phyloP scores from a whole-genome alignment of 2,888 invertebrate species.

The Ichneumon xanthorius region DNA sequence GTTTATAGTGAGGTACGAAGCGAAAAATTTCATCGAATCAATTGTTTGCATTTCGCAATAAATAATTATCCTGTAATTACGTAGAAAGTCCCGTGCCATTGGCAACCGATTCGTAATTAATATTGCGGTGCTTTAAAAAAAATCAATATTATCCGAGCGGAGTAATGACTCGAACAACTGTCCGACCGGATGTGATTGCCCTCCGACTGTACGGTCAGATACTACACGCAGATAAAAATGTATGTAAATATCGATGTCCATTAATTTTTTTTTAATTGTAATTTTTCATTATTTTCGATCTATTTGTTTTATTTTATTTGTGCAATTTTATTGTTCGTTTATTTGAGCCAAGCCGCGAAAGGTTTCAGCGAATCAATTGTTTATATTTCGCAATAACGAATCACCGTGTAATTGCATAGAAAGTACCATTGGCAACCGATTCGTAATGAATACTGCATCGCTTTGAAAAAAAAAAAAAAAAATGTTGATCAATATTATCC shows the following conservation, averaged over 20 bases:
- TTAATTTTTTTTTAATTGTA: too few relatives aligned
- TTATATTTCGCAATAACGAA: not conserved
- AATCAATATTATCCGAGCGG: not conserved
- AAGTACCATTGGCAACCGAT: not conserved
- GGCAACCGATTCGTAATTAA: not conserved
- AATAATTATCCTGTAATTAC: not conserved
- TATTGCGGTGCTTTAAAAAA: not conserved
- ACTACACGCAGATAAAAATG: not conserved
- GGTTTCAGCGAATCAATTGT: not conserved
- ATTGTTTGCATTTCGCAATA: not conserved
- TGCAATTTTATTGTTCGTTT: too few relatives aligned
- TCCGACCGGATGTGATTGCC: conserved; percentile 17
- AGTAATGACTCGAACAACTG: not conserved
- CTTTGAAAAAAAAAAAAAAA: not conserved
- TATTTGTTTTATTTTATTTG: too few relatives aligned
- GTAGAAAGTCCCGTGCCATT: not conserved
- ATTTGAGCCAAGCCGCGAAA: too few relatives aligned
- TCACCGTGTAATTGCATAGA: not conserved
- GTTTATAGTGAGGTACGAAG: too few relatives aligned
- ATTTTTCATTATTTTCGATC: too few relatives aligned
- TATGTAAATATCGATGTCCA: conserved; percentile 43
- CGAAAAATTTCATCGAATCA: not conserved
- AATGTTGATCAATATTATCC: too few relatives aligned
- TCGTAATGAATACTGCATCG: not conserved
- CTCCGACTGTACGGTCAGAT: not conserved